These are phyloP conservation scores for Myrmophylax atrothorax DNA, from an alignment of 2,113 vertebrate genomes.

Conservation along the genomic window DNA sequence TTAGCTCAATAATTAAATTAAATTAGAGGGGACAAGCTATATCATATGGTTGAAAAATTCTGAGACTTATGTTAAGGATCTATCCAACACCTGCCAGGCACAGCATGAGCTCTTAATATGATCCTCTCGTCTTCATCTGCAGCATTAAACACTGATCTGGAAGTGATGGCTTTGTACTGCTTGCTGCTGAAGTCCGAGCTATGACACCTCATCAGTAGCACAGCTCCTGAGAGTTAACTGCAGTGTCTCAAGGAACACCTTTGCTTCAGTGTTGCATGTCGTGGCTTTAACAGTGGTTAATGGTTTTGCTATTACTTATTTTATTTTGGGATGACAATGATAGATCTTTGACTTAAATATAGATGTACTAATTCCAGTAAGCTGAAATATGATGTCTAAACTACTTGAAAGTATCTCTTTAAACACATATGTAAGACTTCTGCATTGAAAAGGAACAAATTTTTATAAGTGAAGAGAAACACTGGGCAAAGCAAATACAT, in stretches of 20 bases:
- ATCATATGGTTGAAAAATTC: background rate
- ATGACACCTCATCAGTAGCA: background rate
- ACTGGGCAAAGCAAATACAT: background rate
- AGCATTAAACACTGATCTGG: background rate
- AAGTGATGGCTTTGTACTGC: background rate
- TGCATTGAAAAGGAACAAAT: background rate
- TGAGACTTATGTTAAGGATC: background rate
- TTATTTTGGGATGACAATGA: constrained; percentile 60
- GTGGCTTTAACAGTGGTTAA: background rate
- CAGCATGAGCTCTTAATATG: background rate
- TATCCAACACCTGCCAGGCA: fast-evolving
- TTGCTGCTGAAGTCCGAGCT: background rate
- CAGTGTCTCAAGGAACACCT: background rate
- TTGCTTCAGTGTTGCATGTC: background rate
- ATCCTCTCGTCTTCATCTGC: background rate
- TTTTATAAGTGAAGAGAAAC: background rate
- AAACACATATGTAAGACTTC: background rate
- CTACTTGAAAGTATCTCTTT: background rate
- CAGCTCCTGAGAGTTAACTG: background rate
- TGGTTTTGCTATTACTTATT: constrained; percentile 37
- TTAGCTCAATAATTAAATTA: background rate
- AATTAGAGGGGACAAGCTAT: background rate
- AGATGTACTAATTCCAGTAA: constrained; percentile 14
- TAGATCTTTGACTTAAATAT: constrained; percentile 55
- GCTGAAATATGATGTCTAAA: constrained; percentile 3